Base-by-base conservation (phyloP, 2,888 invertebrate genomes). In the Hirtodrosophila confusa region DNA sequence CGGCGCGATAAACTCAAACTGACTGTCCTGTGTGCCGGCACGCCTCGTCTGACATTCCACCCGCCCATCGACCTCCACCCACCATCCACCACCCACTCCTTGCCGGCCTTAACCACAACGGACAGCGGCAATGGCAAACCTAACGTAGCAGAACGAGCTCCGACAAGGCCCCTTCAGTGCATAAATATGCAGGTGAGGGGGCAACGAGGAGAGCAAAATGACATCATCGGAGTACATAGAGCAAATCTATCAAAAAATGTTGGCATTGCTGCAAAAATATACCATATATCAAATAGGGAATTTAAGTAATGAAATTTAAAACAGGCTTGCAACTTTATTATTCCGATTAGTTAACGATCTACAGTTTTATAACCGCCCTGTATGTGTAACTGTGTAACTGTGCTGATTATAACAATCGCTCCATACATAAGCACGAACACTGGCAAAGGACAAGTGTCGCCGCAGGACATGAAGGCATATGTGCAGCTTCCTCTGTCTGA, bases 401-500 rank as follows among this genome's bases (percentile, higher is more conserved):
- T 57, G 44, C 63, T 69, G 66, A 72, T 78, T 78, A 70, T 50
- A 63, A 72, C 75, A 83, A 74, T 75, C 69, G 48, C 41, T 31
- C 75, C 64, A 79, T 63, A 70, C 67, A 73, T 82, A 67, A 58
- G 66, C 63, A 45, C 45, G 33, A 50, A 63, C 33, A 40, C 40
- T 45, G 40, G 12, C 23, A 33, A 47, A 40, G 68, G 48, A 50
- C 56, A 60, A 31, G 53, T 35, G 37, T 29, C 23, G 70, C 78
- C 84, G 62, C 86, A 86, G 83, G 83, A 80, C 64, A 77, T 68
- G 33, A 49, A 63, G 63, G 66, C 77, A 57, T 73, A 68, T 79
- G 76, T 56, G 64, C 51, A 62, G 39, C 65, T 37, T 63, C 48
- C 75, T 44, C 66, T 54, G 64, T 49, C 69, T 57, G 67, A 33